These are phyloP conservation scores for Leptogaster cylindrica DNA, from an alignment of 2,888 invertebrate species.

Conservation along the genomic window DNA sequence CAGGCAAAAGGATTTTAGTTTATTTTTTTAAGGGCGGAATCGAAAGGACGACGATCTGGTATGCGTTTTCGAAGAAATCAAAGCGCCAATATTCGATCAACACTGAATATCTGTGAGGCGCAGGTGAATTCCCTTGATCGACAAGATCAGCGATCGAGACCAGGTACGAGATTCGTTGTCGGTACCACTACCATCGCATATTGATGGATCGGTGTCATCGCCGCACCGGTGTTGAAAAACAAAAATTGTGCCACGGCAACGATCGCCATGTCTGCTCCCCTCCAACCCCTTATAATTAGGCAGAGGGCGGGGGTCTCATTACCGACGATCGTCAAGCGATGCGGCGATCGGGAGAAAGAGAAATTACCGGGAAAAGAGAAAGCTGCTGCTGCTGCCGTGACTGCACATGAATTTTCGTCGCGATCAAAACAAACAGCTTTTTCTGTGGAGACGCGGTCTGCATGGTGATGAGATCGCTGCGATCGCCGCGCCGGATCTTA, in stretches of 20 bases:
- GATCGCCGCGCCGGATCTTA: constrained; percentile 3
- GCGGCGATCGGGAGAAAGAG: constrained; percentile 9
- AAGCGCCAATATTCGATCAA: constrained; percentile 11
- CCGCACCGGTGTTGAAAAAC: neutral
- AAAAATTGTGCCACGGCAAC: neutral
- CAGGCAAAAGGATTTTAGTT: neutral
- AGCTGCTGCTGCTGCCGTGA: too few relatives aligned
- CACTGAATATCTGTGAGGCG: neutral
- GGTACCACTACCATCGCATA: too few relatives aligned
- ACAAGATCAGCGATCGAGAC: too few relatives aligned
- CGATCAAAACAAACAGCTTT: constrained; percentile 35
- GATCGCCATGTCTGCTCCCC: too few relatives aligned
- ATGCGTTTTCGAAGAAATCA: neutral
- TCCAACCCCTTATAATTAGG: too few relatives aligned
- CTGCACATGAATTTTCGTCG: constrained; percentile 8
- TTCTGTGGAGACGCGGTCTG: constrained; percentile 4
- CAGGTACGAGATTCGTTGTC: too few relatives aligned
- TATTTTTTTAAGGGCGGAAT: too few relatives aligned
- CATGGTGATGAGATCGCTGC: neutral
- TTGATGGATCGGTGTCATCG: neutral
- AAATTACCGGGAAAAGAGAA: constrained; percentile 20
- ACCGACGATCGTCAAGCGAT: neutral
- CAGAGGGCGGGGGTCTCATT: neutral
- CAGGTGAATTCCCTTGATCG: constrained; percentile 8
- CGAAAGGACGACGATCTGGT: constrained; percentile 11